Base-by-base conservation (phyloP, 2,797 vertebrate genomes). In the Okamejei kenojei region DNA sequence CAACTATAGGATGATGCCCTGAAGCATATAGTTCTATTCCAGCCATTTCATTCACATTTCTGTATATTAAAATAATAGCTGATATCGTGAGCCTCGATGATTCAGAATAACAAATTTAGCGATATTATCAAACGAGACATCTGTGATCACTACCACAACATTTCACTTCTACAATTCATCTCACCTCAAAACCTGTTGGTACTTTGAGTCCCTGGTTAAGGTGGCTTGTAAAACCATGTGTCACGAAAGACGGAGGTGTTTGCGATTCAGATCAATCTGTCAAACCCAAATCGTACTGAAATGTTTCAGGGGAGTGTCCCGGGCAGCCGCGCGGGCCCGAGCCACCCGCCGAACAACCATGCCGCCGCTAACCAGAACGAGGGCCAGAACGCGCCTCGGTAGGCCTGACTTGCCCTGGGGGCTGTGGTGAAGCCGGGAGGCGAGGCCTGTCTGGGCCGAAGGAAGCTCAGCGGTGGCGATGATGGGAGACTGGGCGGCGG, bases 41-140 rank as follows among this genome's bases (percentile, higher is more conserved):
- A 88, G n/a, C n/a, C 63, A 88, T 29, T 32, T 84, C 82, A n/a
- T 32, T 82, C 80, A 58, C 84, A 88, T 68, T 63, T 88, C 61
- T 61, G 54, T 61, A 61, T 84, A 10, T 79, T 68, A 32, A 19
- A 68, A 88, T 88, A 35, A 21, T 88, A 35, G 58, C 54, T 84
- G 15, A n/a, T 84, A 61, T 61, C 32, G 15, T 63, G n/a, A 2
- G 23, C 58, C 10, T 63, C 58, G 61, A 84, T n/a, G 15, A 38
- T 63, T n/a, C 63, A 3, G n/a, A 68, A 88, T 88, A 21, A 79
- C 13, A 79, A 38, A 79, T 79, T 32, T 78, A 79, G 4, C 21
- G 1, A 35, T 78, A 35, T 38, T 79, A 4, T 79, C 35, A 79
- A 79, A 79, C 15, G 38, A 19, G 78, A 79, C 78, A 79, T 79